Percentiles rank a stretch among this genome's conserved stretches.
Conservation (phyloP, 2,888 invertebrate species). For the Cantharis nigra region DNA sequence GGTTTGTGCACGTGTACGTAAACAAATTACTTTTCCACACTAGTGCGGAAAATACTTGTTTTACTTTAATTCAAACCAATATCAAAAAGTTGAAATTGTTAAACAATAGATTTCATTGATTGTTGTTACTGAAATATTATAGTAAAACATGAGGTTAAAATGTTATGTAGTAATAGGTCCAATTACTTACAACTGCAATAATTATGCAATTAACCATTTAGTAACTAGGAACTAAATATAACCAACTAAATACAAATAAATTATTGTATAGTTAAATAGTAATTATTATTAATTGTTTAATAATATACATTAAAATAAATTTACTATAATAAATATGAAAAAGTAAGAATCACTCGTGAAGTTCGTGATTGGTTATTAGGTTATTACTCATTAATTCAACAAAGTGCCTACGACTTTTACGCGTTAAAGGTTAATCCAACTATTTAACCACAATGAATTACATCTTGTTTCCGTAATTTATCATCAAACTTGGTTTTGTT, state of each 20-base stretch:
- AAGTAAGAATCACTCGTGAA: not conserved
- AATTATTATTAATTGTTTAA: not conserved
- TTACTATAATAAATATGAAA: not conserved
- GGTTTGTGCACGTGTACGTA: too few relatives aligned
- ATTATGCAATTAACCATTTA: too few relatives aligned
- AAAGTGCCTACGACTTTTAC: not conserved
- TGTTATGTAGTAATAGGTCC: too few relatives aligned
- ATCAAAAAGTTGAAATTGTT: too few relatives aligned
- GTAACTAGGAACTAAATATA: not conserved
- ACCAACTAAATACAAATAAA: not conserved
- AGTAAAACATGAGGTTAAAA: too few relatives aligned
- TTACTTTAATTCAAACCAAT: too few relatives aligned
- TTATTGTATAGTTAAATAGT: too few relatives aligned
- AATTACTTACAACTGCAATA: too few relatives aligned
- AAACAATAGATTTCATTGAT: too few relatives aligned
- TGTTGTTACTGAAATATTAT: too few relatives aligned
- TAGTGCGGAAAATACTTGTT: too few relatives aligned
- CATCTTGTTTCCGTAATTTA: not conserved
- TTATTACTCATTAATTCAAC: not conserved
- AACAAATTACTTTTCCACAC: too few relatives aligned
- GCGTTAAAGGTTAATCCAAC: not conserved
- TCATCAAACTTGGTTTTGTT: not conserved
- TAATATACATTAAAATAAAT: not conserved
- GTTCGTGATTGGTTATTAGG: not conserved
- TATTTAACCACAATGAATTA: not conserved